Evolutionary conservation across 2,113 vertebrate species (phyloP).

Genomic region (Tupaia chinensis): DNA sequence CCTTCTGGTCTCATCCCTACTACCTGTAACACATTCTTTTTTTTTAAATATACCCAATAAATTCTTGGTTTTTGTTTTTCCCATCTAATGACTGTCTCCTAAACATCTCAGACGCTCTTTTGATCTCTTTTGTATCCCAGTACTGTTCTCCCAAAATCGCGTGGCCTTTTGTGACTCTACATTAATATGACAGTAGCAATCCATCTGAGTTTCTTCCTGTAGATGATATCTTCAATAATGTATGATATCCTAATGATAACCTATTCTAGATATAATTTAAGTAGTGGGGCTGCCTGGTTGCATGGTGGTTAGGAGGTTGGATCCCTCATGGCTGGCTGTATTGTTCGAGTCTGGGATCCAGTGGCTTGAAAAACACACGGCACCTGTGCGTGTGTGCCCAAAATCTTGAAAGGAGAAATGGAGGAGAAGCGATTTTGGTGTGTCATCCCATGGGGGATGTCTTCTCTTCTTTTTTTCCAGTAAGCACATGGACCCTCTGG

Average conservation of each 20-base stretch:
- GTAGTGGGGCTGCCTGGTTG: not conserved
- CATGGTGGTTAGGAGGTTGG: too few species aligned
- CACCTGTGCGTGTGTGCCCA: too few species aligned
- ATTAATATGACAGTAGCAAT: not conserved
- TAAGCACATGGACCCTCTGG: too few species aligned
- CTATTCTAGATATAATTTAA: constrained; percentile 7
- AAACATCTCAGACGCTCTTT: not conserved
- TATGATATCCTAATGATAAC: not conserved
- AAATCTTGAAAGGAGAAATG: too few species aligned
- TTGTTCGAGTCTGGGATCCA: too few species aligned
- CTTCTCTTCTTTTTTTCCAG: too few species aligned
- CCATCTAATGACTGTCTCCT: not conserved
- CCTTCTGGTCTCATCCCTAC: not conserved
- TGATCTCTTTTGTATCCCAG: not conserved
- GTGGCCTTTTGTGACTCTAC: not conserved
- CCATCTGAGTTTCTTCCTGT: not conserved
- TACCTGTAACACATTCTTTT: not conserved
- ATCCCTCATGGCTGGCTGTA: too few species aligned
- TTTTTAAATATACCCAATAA: not conserved
- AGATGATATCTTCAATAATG: constrained; percentile 44
- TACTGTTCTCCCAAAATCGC: not conserved
- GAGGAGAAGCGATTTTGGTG: too few species aligned
- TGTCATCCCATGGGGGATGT: too few species aligned
- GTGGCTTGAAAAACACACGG: too few species aligned
- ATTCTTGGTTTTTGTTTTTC: constrained; percentile 20